Evolutionary conservation across 2,113 vertebrate species (phyloP).

Genomic region (Heterotilapia buettikoferi): DNA sequence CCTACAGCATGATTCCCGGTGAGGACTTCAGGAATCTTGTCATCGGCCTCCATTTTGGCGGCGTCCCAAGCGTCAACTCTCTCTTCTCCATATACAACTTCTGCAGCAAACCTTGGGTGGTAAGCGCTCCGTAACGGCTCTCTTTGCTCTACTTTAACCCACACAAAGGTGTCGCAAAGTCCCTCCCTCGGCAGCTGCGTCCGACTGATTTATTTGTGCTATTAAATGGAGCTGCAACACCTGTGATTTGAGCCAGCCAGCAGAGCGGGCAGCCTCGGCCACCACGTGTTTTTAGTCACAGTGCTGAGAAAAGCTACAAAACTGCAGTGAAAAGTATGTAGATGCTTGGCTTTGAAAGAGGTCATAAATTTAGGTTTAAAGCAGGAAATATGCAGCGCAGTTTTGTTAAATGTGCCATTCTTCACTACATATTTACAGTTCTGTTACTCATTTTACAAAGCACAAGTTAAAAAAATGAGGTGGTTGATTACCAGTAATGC

Average conservation of each 20-base stretch:
- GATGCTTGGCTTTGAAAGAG: neutral
- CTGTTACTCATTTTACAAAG: neutral
- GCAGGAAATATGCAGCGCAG: neutral
- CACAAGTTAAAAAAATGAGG: neutral
- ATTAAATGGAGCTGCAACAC: conserved; percentile 38
- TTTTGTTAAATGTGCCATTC: neutral
- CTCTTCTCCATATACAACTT: conserved; percentile 96
- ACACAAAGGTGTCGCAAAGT: neutral
- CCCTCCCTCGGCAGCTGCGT: neutral
- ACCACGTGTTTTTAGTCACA: neutral
- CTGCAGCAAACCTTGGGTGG: conserved; percentile 99
- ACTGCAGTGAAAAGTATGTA: neutral
- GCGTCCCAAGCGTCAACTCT: conserved; percentile 83
- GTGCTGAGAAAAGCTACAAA: neutral
- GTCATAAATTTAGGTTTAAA: neutral
- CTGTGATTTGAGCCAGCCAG: neutral
- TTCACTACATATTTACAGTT: neutral
- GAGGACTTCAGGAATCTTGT: conserved; percentile 91
- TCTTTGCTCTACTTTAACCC: neutral
- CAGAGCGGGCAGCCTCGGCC: neutral
- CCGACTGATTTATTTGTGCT: conserved; percentile 38
- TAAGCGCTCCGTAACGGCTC: conserved; percentile 59
- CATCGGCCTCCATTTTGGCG: conserved; percentile 90
- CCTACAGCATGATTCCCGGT: conserved; percentile 91
- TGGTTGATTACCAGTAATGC: neutral